Conservation (phyloP, 2,113 vertebrate species). For the Chionodraco myersi region DNA sequence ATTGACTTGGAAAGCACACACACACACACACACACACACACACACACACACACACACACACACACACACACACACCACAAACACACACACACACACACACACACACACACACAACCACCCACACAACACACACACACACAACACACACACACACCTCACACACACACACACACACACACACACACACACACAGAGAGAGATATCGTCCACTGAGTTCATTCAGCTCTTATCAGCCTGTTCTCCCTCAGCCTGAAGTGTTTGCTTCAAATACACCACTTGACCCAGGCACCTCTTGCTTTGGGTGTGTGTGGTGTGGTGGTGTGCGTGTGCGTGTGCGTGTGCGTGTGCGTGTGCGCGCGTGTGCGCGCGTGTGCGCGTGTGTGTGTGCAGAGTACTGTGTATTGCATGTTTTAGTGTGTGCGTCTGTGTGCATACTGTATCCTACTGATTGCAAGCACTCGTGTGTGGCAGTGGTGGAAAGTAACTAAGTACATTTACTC, state of each 20-base stretch:
- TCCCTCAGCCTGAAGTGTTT: conserved; percentile 59
- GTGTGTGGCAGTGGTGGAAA: no score
- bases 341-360: background rate
- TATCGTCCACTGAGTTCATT: conserved; percentile 10
- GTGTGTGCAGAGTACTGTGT: background rate
- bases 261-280: conserved; percentile 68
- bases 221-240: conserved; percentile 57
- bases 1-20: no score
- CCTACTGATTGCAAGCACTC: background rate
- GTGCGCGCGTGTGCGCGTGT: background rate
- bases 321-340: background rate
- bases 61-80: conserved; percentile 11
- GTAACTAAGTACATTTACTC: no score
- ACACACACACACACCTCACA: conserved; percentile 9
- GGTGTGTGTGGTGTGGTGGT: background rate
- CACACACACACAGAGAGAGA: background rate
- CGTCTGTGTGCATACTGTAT: conserved; percentile 4
- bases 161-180: conserved; percentile 27
- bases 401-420: background rate
- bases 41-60: conserved; percentile 19
- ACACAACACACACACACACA: no score
- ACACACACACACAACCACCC: background rate
- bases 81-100: background rate
- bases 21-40: background rate
- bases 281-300: conserved; percentile 48